Evolutionary conservation across 2,113 vertebrate species (phyloP).

Genomic region (Heteronetta atricapilla): DNA sequence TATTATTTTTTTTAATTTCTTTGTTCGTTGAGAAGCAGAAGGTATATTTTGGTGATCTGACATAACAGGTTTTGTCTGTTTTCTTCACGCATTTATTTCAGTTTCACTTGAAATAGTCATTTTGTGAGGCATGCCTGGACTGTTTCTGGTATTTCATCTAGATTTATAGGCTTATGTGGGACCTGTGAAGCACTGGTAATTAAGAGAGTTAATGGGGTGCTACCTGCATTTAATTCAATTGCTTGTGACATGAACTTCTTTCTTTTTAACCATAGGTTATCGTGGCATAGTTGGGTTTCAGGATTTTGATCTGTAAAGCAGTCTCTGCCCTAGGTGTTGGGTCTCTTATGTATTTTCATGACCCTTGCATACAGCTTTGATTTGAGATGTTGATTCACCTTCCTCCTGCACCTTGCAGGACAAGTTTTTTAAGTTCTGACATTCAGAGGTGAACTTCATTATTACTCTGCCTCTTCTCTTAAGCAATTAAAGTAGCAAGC

Average conservation of each 20-base stretch:
- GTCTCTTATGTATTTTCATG: neutral
- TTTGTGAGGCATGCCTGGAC: neutral
- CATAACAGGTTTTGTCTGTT: rapidly evolving
- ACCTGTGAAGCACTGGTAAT: neutral
- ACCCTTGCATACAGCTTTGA: neutral
- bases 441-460: neutral
- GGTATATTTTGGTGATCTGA: neutral
- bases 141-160: neutral
- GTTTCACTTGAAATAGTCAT: neutral
- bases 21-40: neutral
- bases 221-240: neutral
- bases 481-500: neutral
- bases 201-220: neutral
- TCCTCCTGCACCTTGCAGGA: neutral
- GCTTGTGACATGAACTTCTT: neutral
- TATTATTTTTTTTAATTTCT: neutral
- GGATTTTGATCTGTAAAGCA: neutral
- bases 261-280: neutral
- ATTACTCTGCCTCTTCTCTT: neutral
- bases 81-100: neutral
- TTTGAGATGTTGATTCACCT: neutral
- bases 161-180: neutral
- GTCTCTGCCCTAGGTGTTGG: neutral
- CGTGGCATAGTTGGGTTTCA: neutral
- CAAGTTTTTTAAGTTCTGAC: neutral